phyloP scores from a whole-genome alignment of 2,797 vertebrate genomes.

The Sebastes steindachneri region DNA sequence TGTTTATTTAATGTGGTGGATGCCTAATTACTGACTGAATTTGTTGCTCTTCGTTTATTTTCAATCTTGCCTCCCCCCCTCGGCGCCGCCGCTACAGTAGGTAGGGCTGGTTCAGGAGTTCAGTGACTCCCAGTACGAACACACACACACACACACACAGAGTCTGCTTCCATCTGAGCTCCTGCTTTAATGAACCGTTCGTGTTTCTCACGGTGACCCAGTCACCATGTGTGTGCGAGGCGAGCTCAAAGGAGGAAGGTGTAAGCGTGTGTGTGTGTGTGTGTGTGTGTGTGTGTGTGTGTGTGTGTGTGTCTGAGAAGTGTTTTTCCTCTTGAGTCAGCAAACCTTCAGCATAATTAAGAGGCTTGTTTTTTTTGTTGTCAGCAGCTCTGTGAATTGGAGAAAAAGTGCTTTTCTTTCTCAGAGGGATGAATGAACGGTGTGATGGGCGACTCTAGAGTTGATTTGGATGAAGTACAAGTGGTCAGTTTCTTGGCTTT shows the following conservation, averaged over 20 bases:
- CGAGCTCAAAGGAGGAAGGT: slow-evolving; percentile 22
- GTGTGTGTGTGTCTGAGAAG: background rate
- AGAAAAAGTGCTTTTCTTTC: slow-evolving; percentile 17
- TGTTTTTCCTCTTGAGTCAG: slow-evolving; percentile 49
- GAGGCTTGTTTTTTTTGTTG: slow-evolving; percentile 36
- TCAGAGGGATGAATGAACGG: slow-evolving; percentile 17
- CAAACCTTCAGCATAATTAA: slow-evolving; percentile 59
- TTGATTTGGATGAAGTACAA: background rate
- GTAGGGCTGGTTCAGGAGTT: slow-evolving; percentile 80
- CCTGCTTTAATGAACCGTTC: slow-evolving; percentile 27
- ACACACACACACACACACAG: background rate
- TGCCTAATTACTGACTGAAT: slow-evolving; percentile 78
- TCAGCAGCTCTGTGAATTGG: slow-evolving; percentile 49
- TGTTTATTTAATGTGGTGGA: slow-evolving; percentile 77
- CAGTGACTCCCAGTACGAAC: slow-evolving; percentile 52
- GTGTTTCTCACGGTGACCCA: slow-evolving; percentile 36
- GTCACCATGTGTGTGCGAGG: background rate
- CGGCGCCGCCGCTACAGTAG: background rate
- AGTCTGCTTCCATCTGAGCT: background rate
- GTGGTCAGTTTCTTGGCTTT: background rate
- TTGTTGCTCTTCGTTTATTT: slow-evolving; percentile 62
- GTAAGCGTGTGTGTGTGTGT: background rate
- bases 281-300: background rate
- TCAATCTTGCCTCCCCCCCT: slow-evolving; percentile 20
- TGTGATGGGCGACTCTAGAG: background rate